Percentiles rank a stretch among this genome's conserved stretches.
Conservation (phyloP, 2,797 vertebrate genomes). For the Jordanella pulchra region DNA sequence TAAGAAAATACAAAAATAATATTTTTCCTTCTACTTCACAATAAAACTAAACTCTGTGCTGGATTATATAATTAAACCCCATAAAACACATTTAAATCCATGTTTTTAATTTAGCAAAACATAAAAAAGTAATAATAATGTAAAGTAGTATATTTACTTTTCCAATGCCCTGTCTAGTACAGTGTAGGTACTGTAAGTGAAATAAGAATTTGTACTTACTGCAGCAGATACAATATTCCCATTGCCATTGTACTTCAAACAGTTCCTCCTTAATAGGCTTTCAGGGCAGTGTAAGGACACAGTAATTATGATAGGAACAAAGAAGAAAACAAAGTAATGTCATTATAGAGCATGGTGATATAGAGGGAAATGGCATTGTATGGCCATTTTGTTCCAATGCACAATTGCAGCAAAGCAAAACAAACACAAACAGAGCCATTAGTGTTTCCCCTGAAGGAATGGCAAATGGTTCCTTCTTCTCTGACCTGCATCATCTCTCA, state of each 20-base stretch:
- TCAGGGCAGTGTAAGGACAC: background rate
- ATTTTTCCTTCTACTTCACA: background rate
- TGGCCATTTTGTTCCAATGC: background rate
- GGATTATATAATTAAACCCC: background rate
- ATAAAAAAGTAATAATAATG: background rate
- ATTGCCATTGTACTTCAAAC: conserved; percentile 1
- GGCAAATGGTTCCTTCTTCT: background rate
- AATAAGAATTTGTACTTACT: conserved; percentile 19
- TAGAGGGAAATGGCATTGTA: background rate
- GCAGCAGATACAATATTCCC: conserved; percentile 2
- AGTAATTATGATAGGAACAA: conserved; percentile 13
- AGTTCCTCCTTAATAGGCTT: conserved; percentile 2
- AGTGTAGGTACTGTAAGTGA: conserved; percentile 2
- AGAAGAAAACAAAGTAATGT: conserved; percentile 1
- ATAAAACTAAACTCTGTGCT: background rate
- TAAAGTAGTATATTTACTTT: background rate
- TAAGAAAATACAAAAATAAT: background rate
- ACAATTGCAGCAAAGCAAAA: background rate
- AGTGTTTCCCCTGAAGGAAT: conserved; percentile 5
- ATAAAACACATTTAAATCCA: background rate
- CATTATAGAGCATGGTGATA: conserved; percentile 1
- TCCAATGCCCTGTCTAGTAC: background rate
- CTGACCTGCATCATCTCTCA: background rate
- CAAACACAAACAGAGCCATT: background rate
- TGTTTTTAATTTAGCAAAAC: background rate